phyloP scores from a whole-genome alignment of 2,888 invertebrate species.

The Caradrina kadenii region DNA sequence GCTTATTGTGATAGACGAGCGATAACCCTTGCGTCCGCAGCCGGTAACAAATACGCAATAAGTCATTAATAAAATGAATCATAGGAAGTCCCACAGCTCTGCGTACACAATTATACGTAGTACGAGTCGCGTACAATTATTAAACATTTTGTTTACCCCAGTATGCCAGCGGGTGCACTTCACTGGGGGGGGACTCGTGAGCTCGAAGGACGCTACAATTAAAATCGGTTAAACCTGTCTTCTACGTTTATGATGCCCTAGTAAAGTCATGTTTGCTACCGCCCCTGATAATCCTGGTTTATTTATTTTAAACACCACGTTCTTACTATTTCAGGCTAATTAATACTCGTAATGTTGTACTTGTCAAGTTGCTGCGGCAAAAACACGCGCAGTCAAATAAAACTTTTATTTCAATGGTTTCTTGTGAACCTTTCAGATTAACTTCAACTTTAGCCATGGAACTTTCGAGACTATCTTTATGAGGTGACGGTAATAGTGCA shows the following conservation, averaged over 20 bases:
- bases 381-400: conserved; percentile 34
- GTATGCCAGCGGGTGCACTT: conserved; percentile 49
- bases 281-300: conserved; percentile 37
- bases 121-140: conserved; percentile 39
- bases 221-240: conserved; percentile 63
- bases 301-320: conserved; percentile 45
- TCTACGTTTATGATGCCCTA: conserved; percentile 52
- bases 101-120: conserved; percentile 34
- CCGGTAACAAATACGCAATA: conserved; percentile 74
- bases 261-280: conserved; percentile 43
- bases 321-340: conserved; percentile 40
- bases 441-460: neutral
- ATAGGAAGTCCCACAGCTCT: conserved; percentile 71
- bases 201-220: conserved; percentile 50
- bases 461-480: neutral
- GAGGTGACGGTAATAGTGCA: neutral
- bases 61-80: conserved; percentile 77
- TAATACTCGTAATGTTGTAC: conserved; percentile 43
- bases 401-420: conserved; percentile 16
- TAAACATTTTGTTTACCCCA: conserved; percentile 55
- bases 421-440: conserved; percentile 11
- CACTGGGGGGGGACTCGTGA: conserved; percentile 47
- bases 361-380: conserved; percentile 25
- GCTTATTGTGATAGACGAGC: conserved; percentile 76
- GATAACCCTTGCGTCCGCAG: conserved; percentile 83